phyloP scores from a whole-genome alignment of 2,888 invertebrate species.

The Strigamia maritima region DNA sequence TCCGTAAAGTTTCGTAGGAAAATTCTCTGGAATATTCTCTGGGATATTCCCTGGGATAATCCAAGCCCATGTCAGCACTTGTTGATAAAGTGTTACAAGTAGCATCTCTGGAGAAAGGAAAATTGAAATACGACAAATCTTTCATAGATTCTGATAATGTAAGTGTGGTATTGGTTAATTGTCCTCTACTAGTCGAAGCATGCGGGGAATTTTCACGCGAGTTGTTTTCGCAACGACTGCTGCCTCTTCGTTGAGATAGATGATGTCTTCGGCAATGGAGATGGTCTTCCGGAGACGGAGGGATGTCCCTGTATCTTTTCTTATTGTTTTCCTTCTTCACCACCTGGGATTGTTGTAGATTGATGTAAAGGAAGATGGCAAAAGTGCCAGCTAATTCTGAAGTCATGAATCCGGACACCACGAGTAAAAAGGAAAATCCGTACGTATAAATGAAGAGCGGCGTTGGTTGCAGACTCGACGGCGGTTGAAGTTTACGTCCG shows the following conservation, averaged over 20 bases:
- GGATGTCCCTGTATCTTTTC: slow-evolving; percentile 21
- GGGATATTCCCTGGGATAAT: slow-evolving; percentile 46
- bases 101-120: slow-evolving; percentile 44
- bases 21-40: slow-evolving; percentile 46
- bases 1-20: slow-evolving; percentile 45
- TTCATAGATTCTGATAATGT: slow-evolving; percentile 46
- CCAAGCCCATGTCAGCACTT: slow-evolving; percentile 45
- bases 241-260: slow-evolving; percentile 41
- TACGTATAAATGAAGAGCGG: slow-evolving; percentile 80
- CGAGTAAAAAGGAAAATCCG: slow-evolving; percentile 82
- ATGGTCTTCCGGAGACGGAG: slow-evolving; percentile 40
- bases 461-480: slow-evolving; percentile 67
- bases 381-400: slow-evolving; percentile 82
- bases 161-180: slow-evolving; percentile 32
- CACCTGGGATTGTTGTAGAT: slow-evolving; percentile 59
- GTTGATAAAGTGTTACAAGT: slow-evolving; percentile 46
- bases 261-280: slow-evolving; percentile 43
- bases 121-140: slow-evolving; percentile 46
- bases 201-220: slow-evolving; percentile 42
- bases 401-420: slow-evolving; percentile 77
- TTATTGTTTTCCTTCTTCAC: slow-evolving; percentile 38
- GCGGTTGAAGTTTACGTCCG: slow-evolving; percentile 77
- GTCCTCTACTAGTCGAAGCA: slow-evolving; percentile 38
- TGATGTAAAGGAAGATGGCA: slow-evolving; percentile 81
- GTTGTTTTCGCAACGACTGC: slow-evolving; percentile 22